A percentile compares a stretch with the other conserved stretches of the same genome.
These are phyloP conservation scores for Cantharis flavilabris DNA, from an alignment of 2,888 invertebrate species.

Conservation along the genomic window DNA sequence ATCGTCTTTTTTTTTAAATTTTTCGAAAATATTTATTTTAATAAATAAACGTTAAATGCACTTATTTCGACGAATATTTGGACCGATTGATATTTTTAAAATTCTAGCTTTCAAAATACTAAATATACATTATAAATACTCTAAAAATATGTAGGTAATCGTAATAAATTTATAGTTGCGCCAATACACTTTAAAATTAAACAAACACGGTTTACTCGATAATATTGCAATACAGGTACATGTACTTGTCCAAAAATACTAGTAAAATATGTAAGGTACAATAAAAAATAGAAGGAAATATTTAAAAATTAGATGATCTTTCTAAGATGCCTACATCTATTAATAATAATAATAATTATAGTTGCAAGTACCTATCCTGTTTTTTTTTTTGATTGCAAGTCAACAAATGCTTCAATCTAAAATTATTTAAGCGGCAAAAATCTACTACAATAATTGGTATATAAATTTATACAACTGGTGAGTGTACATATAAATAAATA, in stretches of 20 bases:
- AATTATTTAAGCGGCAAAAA: constrained; percentile 15
- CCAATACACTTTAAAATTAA: neutral
- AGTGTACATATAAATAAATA: constrained; percentile 18
- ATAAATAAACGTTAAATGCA: neutral
- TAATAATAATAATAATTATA: neutral
- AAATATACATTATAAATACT: neutral
- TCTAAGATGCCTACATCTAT: neutral
- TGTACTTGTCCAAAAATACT: constrained; percentile 18
- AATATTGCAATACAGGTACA: constrained; percentile 23
- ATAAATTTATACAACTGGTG: constrained; percentile 18
- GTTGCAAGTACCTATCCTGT: constrained; percentile 11
- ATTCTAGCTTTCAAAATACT: neutral
- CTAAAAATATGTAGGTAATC: neutral
- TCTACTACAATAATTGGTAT: constrained; percentile 29
- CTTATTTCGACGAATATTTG: neutral
- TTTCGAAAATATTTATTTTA: neutral
- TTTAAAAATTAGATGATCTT: neutral
- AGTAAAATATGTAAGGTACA: constrained; percentile 6
- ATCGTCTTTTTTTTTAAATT: neutral
- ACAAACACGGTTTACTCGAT: neutral
- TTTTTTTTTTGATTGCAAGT: constrained; percentile 46
- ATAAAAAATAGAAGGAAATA: constrained; percentile 2
- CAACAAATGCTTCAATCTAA: constrained; percentile 51
- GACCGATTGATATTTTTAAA: neutral
- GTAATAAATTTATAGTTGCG: neutral